Evolutionary conservation across 2,113 vertebrate genomes (phyloP), one percentile per base, ranked within the genome.

Genomic region (Tursiops truncatus): DNA sequence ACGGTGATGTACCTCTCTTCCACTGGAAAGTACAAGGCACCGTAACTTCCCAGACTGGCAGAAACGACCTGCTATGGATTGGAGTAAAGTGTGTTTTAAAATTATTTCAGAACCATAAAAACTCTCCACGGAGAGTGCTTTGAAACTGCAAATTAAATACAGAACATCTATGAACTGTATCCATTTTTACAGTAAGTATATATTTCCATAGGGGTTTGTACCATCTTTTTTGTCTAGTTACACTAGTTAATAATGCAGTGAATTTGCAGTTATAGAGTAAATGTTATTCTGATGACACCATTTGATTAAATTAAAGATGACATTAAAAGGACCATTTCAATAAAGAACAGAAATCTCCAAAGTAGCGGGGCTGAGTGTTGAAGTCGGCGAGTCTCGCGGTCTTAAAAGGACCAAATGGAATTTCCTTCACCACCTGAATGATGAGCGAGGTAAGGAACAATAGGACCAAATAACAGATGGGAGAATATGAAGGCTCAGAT

Each of bases 141-240:
- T 98, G 98, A 97, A 98, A 99, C 95, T 98, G 98, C 98, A 99
- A 99, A 99, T 99, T 99, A 99, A 99, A 98, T 99, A 97, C 62
- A 97, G 98, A 98, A 98, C 97, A 98, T 98, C 98, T 98, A 98
- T 98, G 98, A 98, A 98, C 98, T 98, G 98, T 98, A 98, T 98
- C 98, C 96, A 96, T 98, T 98, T 98, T 99, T 98, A 98, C 98
- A 98, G 94, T 98, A 98, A 99, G 98, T 95, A 96, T 65, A 98
- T 98, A 98, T 98, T 99, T 99, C 98, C 98, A 98, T 95, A 79
- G 98, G 98, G 98, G 98, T 98, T 98, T 98, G 97, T 97, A 92
- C 93, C 62, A 97, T 95, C 97, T 98, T 98, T 98, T 99, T 98
- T 97, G 97, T 98, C 98, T 98, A 98, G 98, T 98, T 98, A 98